phyloP scores from a whole-genome alignment of 1,140 invertebrate genomes.

The Platyura marginata region DNA sequence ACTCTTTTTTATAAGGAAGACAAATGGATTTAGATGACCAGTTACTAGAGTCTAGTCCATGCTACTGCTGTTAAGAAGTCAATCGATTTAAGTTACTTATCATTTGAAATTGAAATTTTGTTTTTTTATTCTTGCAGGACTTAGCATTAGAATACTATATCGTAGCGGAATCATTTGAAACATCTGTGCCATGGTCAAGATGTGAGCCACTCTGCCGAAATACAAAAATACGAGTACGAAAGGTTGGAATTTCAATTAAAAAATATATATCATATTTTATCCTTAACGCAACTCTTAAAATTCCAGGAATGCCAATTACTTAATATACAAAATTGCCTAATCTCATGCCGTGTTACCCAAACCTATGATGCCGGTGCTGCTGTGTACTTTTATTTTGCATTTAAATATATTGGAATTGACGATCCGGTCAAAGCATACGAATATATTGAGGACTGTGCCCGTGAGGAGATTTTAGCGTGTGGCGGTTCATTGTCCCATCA shows the following conservation, averaged over 20 bases:
- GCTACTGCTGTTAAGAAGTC: too few relatives aligned
- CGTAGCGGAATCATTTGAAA: slow-evolving; percentile 94
- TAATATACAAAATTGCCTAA: slow-evolving; percentile 40
- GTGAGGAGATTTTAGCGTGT: slow-evolving; percentile 79
- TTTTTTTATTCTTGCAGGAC: slow-evolving; percentile 59
- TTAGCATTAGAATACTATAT: slow-evolving; percentile 75
- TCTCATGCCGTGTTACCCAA: slow-evolving; percentile 82
- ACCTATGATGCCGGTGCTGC: slow-evolving; percentile 92
- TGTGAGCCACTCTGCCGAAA: slow-evolving; percentile 68
- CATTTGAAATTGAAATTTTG: background rate
- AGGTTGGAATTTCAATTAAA: slow-evolving; percentile 8
- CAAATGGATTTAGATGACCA: too few relatives aligned
- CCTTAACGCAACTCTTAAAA: too few relatives aligned
- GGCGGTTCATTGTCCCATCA: slow-evolving; percentile 93
- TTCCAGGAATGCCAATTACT: slow-evolving; percentile 51
- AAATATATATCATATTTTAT: too few relatives aligned
- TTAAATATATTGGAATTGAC: slow-evolving; percentile 48
- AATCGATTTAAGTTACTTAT: too few relatives aligned
- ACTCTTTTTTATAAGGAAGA: too few relatives aligned
- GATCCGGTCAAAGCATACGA: slow-evolving; percentile 74
- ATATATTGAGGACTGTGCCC: slow-evolving; percentile 58
- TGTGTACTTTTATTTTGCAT: slow-evolving; percentile 96
- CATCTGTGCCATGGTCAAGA: slow-evolving; percentile 91
- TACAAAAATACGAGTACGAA: slow-evolving; percentile 63
- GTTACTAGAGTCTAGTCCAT: too few relatives aligned